A percentile compares a stretch with the other conserved stretches of the same genome.
These are phyloP conservation scores for Willisornis vidua DNA, from an alignment of 2,113 vertebrate species.

Conservation along the genomic window DNA sequence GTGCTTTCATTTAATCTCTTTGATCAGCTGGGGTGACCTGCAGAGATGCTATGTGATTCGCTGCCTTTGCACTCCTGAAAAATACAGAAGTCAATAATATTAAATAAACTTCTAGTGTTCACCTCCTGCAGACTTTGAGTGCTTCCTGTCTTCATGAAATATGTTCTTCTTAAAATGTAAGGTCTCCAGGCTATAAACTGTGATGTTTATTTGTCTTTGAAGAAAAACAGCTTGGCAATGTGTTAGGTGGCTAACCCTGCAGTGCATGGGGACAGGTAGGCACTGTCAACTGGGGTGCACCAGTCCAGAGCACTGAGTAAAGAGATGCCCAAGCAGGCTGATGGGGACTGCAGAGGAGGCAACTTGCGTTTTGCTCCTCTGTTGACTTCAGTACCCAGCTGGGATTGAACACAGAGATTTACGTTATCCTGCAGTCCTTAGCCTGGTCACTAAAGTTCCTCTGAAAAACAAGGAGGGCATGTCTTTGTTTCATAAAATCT, in stretches of 20 bases:
- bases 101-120: neutral
- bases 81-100: neutral
- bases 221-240: fast-evolving
- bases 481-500: neutral
- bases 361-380: neutral
- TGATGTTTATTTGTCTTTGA: neutral
- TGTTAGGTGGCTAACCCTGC: neutral
- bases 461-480: neutral
- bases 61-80: neutral
- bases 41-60: neutral
- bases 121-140: neutral
- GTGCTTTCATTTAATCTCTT: neutral
- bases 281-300: neutral
- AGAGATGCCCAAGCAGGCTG: neutral
- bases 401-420: neutral
- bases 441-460: neutral
- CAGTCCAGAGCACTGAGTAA: too few species aligned
- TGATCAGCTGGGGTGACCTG: neutral
- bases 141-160: neutral
- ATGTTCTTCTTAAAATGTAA: neutral
- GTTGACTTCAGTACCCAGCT: neutral
- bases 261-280: too few species aligned
- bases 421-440: neutral
- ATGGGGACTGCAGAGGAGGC: fast-evolving
- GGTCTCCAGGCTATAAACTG: neutral